These are phyloP conservation scores for Heliopora coerulea DNA, from an alignment of 92 coral and sea anemone genomes.

Conservation along the genomic window DNA sequence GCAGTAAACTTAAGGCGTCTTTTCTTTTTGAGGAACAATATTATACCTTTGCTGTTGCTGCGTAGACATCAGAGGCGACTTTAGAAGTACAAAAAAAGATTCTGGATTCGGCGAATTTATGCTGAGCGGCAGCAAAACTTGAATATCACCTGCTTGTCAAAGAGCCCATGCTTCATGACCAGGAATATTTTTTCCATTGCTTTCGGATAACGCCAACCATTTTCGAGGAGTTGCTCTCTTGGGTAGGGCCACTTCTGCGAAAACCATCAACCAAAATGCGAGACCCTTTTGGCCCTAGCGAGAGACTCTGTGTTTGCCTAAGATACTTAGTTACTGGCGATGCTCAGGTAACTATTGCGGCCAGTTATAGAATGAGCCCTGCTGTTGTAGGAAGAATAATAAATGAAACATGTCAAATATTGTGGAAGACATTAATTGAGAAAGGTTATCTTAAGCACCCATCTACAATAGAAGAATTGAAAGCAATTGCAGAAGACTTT, in stretches of 20 bases:
- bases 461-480: constrained; percentile 3
- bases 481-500: constrained; percentile 6
- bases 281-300: constrained; percentile 36
- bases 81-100: constrained; percentile 1
- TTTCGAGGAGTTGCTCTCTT: constrained; percentile 42
- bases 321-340: constrained; percentile 22
- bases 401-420: neutral
- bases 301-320: constrained; percentile 38
- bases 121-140: neutral
- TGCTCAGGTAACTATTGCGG: constrained; percentile 7
- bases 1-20: too few species aligned
- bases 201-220: constrained; percentile 41
- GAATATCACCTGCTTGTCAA: constrained; percentile 39
- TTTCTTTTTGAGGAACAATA: too few species aligned
- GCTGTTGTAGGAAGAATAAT: constrained; percentile 17
- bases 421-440: constrained; percentile 16
- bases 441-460: constrained; percentile 24
- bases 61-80: too few species aligned
- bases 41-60: too few species aligned
- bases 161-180: constrained; percentile 40
- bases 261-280: constrained; percentile 18
- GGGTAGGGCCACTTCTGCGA: constrained; percentile 42
- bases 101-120: neutral
- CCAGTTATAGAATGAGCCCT: constrained; percentile 35
- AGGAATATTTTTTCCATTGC: constrained; percentile 37